Percentiles rank a stretch among this genome's conserved stretches.
phyloP scores from a whole-genome alignment of 1,140 invertebrate genomes.

The Drosophila murphyi region DNA sequence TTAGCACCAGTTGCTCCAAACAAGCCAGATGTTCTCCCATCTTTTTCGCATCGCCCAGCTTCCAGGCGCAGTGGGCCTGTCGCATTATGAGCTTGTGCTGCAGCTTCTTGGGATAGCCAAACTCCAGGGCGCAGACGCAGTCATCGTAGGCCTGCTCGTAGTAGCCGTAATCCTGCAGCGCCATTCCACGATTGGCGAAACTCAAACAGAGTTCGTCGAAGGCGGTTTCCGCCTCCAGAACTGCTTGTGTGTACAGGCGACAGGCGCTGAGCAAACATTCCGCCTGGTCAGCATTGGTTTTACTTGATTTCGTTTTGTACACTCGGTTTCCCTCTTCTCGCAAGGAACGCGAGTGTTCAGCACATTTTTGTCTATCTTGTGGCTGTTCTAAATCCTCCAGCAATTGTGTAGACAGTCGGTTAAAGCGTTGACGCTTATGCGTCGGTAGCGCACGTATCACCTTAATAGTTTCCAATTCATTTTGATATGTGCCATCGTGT shows the following conservation, averaged over 20 bases:
- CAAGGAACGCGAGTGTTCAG: constrained; percentile 4
- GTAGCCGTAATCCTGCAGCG: constrained; percentile 69
- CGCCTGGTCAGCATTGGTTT: constrained; percentile 7
- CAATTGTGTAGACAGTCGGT: constrained; percentile 30
- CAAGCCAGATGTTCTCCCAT: constrained; percentile 37
- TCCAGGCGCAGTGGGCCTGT: constrained; percentile 65
- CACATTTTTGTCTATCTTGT: constrained; percentile 5
- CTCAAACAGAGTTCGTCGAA: constrained; percentile 50
- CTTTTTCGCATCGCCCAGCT: constrained; percentile 37
- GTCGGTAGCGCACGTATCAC: constrained; percentile 23
- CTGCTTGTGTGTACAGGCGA: constrained; percentile 61
- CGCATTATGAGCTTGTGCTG: constrained; percentile 66
- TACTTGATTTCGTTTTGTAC: constrained; percentile 23
- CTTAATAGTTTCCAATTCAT: constrained; percentile 59
- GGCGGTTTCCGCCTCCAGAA: constrained; percentile 53
- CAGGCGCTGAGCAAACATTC: constrained; percentile 52
- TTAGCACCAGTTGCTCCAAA: constrained; percentile 44
- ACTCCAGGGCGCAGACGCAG: constrained; percentile 65
- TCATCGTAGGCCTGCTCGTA: constrained; percentile 76
- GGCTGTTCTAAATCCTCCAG: constrained; percentile 29
- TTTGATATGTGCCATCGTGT: constrained; percentile 21
- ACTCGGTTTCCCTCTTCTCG: constrained; percentile 62
- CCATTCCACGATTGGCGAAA: constrained; percentile 72
- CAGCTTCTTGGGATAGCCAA: constrained; percentile 60
- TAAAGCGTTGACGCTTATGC: not conserved